Evolutionary conservation across 2,888 invertebrate species (phyloP).

Genomic region (Agonopterix heracliana): DNA sequence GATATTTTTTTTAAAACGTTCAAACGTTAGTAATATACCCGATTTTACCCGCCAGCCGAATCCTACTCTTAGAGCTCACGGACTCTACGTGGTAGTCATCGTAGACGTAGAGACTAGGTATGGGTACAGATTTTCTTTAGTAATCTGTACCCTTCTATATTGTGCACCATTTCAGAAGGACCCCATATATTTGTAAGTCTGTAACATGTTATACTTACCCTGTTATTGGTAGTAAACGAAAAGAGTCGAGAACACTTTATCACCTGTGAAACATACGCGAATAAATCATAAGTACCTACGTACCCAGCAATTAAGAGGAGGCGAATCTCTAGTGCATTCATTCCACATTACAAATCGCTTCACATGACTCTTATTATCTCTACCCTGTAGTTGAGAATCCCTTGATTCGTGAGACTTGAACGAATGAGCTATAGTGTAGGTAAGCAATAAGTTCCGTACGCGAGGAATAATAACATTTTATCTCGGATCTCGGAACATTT

Average conservation of each 20-base stretch:
- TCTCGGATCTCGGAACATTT: conserved; percentile 55
- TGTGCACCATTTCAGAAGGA: no score
- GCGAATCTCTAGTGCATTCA: conserved; percentile 29
- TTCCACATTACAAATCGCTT: conserved; percentile 24
- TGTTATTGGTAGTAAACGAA: conserved; percentile 38
- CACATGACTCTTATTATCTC: conserved; percentile 12
- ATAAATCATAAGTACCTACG: conserved; percentile 30
- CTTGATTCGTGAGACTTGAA: no score
- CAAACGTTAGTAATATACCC: no score
- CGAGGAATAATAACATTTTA: conserved; percentile 56
- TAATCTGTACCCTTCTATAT: no score
- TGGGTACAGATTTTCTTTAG: no score
- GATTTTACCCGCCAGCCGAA: no score
- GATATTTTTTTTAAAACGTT: no score
- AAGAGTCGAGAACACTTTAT: conserved; percentile 37
- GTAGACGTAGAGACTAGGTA: no score
- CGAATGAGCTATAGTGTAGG: conserved; percentile 3
- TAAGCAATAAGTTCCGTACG: conserved; percentile 43
- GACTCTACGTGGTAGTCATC: no score
- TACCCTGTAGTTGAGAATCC: neutral
- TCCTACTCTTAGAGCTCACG: no score
- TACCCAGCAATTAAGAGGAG: conserved; percentile 49
- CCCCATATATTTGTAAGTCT: no score
- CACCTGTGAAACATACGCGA: conserved; percentile 30
- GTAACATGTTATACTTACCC: conserved; percentile 13